A percentile compares a stretch with the other conserved stretches of the same genome.
Conservation (phyloP, 2,113 vertebrate genomes). For the Rhipidura dahli region DNA sequence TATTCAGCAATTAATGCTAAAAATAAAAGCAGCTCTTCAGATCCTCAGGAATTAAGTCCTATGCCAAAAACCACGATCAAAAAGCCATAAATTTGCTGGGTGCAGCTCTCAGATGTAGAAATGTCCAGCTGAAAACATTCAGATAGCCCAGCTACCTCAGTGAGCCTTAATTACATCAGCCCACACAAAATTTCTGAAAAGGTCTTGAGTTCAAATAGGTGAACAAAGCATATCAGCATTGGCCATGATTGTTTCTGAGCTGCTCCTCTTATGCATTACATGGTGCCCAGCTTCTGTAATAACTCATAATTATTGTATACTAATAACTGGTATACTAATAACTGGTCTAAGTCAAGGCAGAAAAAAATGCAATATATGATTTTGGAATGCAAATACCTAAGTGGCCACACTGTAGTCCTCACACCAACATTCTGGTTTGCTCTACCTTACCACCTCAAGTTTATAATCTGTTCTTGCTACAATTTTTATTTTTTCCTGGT, state of each 20-base stretch:
- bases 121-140: not conserved
- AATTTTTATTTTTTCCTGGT: not conserved
- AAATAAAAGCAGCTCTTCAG: not conserved
- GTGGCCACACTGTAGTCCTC: not conserved
- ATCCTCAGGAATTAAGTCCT: not conserved
- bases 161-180: not conserved
- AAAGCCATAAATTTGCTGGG: not conserved
- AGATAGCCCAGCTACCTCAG: not conserved
- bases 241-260: not conserved
- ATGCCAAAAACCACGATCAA: not conserved
- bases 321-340: not conserved
- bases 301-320: too few relatives aligned
- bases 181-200: not conserved
- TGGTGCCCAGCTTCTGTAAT: not conserved
- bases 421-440: not conserved
- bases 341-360: not conserved
- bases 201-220: not conserved
- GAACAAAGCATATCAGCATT: not conserved
- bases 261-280: not conserved
- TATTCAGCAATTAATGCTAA: not conserved
- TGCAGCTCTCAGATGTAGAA: not conserved
- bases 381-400: not conserved
- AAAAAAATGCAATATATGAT: not conserved
- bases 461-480: not conserved
- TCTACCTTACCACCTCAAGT: not conserved